These are phyloP conservation scores for Tetheella fluctuosa DNA, from an alignment of 2,888 invertebrate genomes.

Conservation along the genomic window DNA sequence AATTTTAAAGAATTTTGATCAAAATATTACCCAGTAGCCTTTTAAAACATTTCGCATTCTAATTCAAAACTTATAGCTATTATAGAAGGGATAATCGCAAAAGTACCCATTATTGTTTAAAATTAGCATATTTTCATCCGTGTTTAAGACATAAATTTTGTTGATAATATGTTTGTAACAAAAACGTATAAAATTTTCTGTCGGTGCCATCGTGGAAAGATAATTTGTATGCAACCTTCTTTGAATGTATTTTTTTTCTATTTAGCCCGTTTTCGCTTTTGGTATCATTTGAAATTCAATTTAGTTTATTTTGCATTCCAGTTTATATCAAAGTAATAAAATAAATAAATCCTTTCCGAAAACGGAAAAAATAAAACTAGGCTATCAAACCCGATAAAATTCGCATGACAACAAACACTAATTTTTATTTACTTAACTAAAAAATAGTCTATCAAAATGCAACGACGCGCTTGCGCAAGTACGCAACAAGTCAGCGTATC, in stretches of 20 bases:
- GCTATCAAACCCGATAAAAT: background rate
- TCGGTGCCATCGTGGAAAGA: conserved; percentile 2
- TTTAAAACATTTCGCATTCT: background rate
- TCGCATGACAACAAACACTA: background rate
- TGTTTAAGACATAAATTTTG: conserved; percentile 7
- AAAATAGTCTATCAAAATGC: conserved; percentile 4
- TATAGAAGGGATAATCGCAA: background rate
- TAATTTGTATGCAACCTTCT: conserved; percentile 7
- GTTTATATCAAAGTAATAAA: background rate
- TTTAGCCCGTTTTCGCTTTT: conserved; percentile 1
- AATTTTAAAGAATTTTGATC: background rate
- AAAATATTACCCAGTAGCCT: background rate
- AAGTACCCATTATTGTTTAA: background rate
- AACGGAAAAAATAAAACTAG: no score
- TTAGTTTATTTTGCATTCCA: background rate
- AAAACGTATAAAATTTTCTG: conserved; percentile 9
- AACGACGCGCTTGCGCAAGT: conserved; percentile 6
- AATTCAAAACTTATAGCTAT: background rate
- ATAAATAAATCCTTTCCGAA: background rate
- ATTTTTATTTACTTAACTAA: background rate
- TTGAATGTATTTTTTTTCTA: background rate
- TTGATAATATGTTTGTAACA: conserved; percentile 11
- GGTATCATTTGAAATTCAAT: background rate
- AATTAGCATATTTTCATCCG: background rate
- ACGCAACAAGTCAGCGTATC: conserved; percentile 11